Evolutionary conservation across 1,140 invertebrate species (phyloP).

Genomic region (Temnothorax curvispinosus): DNA sequence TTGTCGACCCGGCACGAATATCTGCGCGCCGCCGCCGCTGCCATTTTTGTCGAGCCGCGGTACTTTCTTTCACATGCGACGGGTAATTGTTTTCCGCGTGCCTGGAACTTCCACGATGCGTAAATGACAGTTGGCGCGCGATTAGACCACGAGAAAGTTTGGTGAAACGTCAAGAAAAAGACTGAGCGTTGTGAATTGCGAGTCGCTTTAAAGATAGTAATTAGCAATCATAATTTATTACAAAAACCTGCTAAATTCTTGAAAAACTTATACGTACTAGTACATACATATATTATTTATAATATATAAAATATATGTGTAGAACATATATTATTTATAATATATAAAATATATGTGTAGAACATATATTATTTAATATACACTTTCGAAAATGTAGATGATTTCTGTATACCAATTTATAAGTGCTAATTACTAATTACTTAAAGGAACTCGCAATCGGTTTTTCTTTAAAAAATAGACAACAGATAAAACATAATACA

Average conservation of each 20-base stretch:
- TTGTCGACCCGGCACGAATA: conserved; percentile 37
- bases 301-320: background rate
- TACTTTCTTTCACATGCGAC: conserved; percentile 61
- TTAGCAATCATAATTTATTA: background rate
- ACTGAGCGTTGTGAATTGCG: background rate
- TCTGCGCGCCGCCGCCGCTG: background rate
- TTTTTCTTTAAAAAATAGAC: background rate
- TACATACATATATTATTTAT: background rate
- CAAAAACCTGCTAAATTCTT: background rate
- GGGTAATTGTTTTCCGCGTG: conserved; percentile 43
- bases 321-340: background rate
- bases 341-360: background rate
- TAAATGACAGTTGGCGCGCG: conserved; percentile 34
- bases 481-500: background rate
- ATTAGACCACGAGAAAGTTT: conserved; percentile 63
- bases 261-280: background rate
- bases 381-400: no score
- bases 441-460: background rate
- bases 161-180: conserved; percentile 35
- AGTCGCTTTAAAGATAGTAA: background rate
- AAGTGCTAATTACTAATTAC: background rate
- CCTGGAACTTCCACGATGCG: conserved; percentile 36
- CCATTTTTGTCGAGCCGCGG: conserved; percentile 15
- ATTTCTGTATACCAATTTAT: background rate
- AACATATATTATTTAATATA: no score